Percentiles rank a stretch among this genome's conserved stretches.
phyloP scores from a whole-genome alignment of 2,888 invertebrate genomes.

The Chorisops tibialis region DNA sequence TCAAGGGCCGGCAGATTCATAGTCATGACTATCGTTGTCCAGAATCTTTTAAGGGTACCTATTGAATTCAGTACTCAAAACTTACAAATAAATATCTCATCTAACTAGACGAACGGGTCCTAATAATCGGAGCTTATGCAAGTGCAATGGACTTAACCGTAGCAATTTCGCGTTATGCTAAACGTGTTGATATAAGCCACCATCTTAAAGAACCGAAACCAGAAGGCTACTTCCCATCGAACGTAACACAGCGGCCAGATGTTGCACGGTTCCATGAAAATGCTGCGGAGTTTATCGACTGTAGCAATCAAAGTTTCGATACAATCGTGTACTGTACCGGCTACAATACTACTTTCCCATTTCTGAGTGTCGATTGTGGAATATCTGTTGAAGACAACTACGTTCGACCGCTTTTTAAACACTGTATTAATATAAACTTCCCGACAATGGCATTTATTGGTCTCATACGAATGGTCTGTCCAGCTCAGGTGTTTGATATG shows the following conservation, averaged over 20 bases:
- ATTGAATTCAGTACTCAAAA: neutral
- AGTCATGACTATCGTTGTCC: constrained; percentile 82
- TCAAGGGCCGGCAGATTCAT: constrained; percentile 62
- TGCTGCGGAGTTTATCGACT: constrained; percentile 63
- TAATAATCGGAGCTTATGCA: constrained; percentile 82
- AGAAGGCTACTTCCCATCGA: constrained; percentile 62
- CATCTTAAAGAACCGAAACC: constrained; percentile 60
- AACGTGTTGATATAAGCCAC: constrained; percentile 66
- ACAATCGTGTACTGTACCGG: constrained; percentile 77
- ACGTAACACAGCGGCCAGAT: constrained; percentile 66
- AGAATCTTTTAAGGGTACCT: constrained; percentile 60
- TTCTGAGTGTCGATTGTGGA: constrained; percentile 66
- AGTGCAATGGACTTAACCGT: constrained; percentile 78
- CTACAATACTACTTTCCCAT: constrained; percentile 74
- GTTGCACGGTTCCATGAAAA: constrained; percentile 55
- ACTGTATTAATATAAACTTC: constrained; percentile 75
- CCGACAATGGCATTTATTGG: constrained; percentile 82
- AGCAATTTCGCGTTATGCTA: constrained; percentile 63
- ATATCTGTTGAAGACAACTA: constrained; percentile 72
- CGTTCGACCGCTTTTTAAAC: constrained; percentile 81
- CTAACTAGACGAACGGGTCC: constrained; percentile 59
- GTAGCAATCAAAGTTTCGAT: constrained; percentile 60
- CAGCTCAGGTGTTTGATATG: constrained; percentile 81
- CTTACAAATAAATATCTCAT: neutral
- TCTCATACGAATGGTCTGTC: constrained; percentile 76